Conservation (phyloP, 2,888 invertebrate genomes). For the Chorisops tibialis region DNA sequence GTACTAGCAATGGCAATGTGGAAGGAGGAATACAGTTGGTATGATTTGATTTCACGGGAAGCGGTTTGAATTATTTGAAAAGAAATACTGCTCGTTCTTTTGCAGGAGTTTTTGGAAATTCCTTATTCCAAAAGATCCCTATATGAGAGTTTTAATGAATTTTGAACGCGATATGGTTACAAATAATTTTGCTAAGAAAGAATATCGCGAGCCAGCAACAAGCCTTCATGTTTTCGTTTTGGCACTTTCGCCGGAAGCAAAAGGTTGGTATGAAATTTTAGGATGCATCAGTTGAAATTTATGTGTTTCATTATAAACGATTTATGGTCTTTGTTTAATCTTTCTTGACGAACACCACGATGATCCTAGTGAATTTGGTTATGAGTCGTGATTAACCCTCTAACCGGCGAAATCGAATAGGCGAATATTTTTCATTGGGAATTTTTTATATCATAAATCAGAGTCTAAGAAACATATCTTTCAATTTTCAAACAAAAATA, state of each 20-base stretch:
- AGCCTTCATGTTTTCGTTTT: slow-evolving; percentile 6
- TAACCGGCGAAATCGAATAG: too few relatives aligned
- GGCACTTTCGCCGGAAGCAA: not conserved
- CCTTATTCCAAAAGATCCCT: not conserved
- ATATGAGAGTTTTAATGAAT: not conserved
- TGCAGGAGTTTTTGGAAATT: slow-evolving; percentile 1
- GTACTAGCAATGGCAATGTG: not conserved
- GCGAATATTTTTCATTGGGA: too few relatives aligned
- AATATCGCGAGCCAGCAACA: not conserved
- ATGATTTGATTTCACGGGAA: not conserved
- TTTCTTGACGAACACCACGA: too few relatives aligned
- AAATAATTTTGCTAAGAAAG: not conserved
- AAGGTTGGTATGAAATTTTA: not conserved
- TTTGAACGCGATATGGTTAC: slow-evolving; percentile 1
- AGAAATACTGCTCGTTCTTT: too few relatives aligned
- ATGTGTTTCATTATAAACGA: not conserved
- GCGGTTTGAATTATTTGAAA: not conserved
- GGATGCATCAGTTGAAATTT: not conserved
- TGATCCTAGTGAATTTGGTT: too few relatives aligned
- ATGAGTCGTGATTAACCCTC: too few relatives aligned
- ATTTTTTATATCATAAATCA: too few relatives aligned
- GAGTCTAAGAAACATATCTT: too few relatives aligned
- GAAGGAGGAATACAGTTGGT: not conserved
- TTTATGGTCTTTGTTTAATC: too few relatives aligned
- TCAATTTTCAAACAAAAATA: too few relatives aligned